Conservation (phyloP, 2,888 invertebrate species). For the Lottia scabra region DNA sequence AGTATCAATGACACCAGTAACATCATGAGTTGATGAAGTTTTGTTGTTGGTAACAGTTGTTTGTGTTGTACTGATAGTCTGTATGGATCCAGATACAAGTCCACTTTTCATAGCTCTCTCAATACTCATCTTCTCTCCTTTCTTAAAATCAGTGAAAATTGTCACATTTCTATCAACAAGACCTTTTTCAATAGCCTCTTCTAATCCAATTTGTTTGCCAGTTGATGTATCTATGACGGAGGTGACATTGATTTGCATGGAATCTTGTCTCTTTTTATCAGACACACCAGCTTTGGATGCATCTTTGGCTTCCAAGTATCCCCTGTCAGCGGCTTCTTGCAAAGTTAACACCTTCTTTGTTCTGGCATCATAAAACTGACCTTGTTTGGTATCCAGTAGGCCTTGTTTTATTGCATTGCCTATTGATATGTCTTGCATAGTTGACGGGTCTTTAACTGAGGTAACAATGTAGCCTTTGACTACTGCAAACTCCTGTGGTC, state of each 20-base stretch:
- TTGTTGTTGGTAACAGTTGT: conserved; percentile 44
- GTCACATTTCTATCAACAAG: conserved; percentile 86
- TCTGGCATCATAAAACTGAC: conserved; percentile 76
- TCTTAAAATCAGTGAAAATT: conserved; percentile 82
- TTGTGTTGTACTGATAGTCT: conserved; percentile 67
- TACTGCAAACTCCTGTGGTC: conserved; percentile 38
- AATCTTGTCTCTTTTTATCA: conserved; percentile 43
- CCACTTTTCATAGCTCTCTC: conserved; percentile 86
- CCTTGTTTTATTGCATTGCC: conserved; percentile 85
- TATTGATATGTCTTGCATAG: conserved; percentile 67
- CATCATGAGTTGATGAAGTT: conserved; percentile 50
- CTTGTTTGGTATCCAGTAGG: conserved; percentile 82
- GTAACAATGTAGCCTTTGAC: conserved; percentile 48
- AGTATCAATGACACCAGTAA: conserved; percentile 78
- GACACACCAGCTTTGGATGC: conserved; percentile 30
- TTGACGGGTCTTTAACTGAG: conserved; percentile 67
- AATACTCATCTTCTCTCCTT: conserved; percentile 82
- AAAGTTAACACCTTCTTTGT: conserved; percentile 82
- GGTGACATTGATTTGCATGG: conserved; percentile 45
- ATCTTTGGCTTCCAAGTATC: conserved; percentile 46
- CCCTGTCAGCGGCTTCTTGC: conserved; percentile 76
- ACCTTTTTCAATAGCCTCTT: conserved; percentile 83
- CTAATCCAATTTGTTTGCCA: conserved; percentile 84
- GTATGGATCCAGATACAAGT: conserved; percentile 84
- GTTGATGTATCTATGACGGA: conserved; percentile 82